Percentiles rank a stretch among this genome's conserved stretches.
Conservation (phyloP, 2,797 vertebrate genomes). For the Falco columbarius region DNA sequence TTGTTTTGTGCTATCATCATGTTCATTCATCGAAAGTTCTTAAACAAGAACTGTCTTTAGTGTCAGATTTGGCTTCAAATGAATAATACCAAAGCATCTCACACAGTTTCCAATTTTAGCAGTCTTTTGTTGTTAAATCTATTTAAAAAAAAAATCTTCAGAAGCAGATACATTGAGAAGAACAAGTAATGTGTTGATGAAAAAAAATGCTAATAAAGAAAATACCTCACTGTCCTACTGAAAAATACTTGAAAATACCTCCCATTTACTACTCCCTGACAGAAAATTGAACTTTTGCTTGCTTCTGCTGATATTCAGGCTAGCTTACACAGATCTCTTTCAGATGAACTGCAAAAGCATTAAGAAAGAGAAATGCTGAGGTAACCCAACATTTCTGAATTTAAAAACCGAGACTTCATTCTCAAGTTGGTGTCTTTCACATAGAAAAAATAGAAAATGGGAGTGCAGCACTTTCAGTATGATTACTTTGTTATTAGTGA, state of each 20-base stretch:
- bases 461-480: background rate
- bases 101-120: constrained; percentile 43
- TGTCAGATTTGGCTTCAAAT: background rate
- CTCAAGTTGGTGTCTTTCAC: background rate
- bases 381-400: background rate
- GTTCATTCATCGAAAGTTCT: constrained; percentile 25
- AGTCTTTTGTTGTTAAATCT: constrained; percentile 31
- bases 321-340: background rate
- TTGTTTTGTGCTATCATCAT: constrained; percentile 37
- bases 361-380: background rate
- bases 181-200: background rate
- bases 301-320: background rate
- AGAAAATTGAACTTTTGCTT: background rate
- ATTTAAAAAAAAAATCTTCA: background rate
- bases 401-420: background rate
- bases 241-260: constrained; percentile 16
- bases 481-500: background rate
- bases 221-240: background rate
- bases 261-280: background rate
- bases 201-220: constrained; percentile 8
- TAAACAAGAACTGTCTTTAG: constrained; percentile 36
- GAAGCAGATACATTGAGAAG: background rate
- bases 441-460: background rate
- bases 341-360: background rate
- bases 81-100: background rate